These are phyloP conservation scores for Athalia rosae DNA, from an alignment of 2,888 invertebrate genomes.

Conservation along the genomic window DNA sequence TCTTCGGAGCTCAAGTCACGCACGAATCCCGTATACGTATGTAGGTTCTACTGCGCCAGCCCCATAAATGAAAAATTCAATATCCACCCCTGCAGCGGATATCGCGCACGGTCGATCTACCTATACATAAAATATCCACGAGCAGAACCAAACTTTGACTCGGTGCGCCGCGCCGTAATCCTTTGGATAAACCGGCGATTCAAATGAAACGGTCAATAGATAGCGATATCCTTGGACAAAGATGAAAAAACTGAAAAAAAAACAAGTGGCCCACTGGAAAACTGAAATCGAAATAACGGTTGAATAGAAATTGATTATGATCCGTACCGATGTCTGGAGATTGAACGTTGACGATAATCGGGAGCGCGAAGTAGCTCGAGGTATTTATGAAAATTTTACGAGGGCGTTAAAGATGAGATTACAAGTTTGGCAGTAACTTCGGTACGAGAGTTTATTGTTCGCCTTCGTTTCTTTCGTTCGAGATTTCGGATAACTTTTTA, in stretches of 20 bases:
- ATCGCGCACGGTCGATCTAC: slow-evolving; percentile 37
- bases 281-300: background rate
- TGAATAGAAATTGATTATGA: slow-evolving; percentile 14
- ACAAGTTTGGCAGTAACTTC: slow-evolving; percentile 37
- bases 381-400: slow-evolving; percentile 33
- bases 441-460: slow-evolving; percentile 11
- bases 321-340: background rate
- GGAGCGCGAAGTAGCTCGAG: background rate
- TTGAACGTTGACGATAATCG: slow-evolving; percentile 2
- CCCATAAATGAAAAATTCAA: slow-evolving; percentile 46
- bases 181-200: slow-evolving; percentile 36
- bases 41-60: slow-evolving; percentile 18
- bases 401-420: slow-evolving; percentile 35
- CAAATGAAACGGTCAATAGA: slow-evolving; percentile 31
- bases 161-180: slow-evolving; percentile 5
- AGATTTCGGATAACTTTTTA: no score
- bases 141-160: slow-evolving; percentile 17
- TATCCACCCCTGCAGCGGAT: slow-evolving; percentile 38
- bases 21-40: slow-evolving; percentile 11
- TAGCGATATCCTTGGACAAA: slow-evolving; percentile 33
- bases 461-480: background rate
- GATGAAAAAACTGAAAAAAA: slow-evolving; percentile 6
- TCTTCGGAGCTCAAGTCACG: slow-evolving; percentile 31
- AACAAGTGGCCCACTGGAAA: background rate
- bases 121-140: background rate